Evolutionary conservation across 2,797 vertebrate species (phyloP).

Genomic region (Mormyrops attenuatus): DNA sequence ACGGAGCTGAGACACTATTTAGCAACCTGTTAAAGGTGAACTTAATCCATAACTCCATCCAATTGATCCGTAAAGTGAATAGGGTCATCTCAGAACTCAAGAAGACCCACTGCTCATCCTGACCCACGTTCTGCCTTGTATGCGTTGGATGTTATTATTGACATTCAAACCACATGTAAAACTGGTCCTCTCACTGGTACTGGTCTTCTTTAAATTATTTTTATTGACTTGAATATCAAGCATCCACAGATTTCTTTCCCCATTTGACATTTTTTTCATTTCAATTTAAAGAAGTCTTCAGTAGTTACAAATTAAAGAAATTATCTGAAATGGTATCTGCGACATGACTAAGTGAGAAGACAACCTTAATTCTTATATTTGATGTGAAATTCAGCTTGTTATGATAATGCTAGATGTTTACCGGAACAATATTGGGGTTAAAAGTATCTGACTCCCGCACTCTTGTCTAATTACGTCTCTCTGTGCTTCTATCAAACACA

Average conservation of each 20-base stretch:
- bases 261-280: background rate
- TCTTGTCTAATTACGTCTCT: background rate
- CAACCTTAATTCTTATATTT: background rate
- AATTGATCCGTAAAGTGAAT: background rate
- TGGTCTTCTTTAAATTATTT: background rate
- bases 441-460: background rate
- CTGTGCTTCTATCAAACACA: background rate
- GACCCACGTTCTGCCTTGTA: background rate
- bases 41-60: background rate
- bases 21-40: background rate
- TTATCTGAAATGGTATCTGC: background rate
- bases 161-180: background rate
- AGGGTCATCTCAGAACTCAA: background rate
- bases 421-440: background rate
- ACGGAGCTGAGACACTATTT: background rate
- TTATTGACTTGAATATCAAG: background rate
- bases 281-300: background rate
- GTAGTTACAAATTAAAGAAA: background rate
- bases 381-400: background rate
- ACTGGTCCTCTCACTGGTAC: background rate
- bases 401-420: background rate
- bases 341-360: background rate
- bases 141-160: background rate
- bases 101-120: background rate
- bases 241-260: background rate